Conservation (phyloP, 53 echinoderm and acorn worm genomes). For the Patiria pectinifera region DNA sequence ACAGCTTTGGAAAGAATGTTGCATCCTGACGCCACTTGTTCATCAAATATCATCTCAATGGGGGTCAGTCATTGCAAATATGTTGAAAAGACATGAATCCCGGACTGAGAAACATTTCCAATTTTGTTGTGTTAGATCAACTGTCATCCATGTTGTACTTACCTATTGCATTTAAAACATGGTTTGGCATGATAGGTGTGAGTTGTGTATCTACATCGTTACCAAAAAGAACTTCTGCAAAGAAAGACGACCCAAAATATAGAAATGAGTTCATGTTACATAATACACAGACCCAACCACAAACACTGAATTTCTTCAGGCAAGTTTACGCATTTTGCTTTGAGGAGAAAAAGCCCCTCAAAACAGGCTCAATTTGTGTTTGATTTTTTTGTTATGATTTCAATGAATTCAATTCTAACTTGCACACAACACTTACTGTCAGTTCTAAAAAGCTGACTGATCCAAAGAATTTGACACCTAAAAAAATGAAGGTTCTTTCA, state of each 20-base stretch:
- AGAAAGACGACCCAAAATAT: background rate
- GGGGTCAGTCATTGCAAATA: too few species aligned
- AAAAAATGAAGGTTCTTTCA: too few species aligned
- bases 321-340: too few species aligned
- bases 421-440: background rate
- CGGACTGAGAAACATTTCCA: too few species aligned
- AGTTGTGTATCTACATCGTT: background rate
- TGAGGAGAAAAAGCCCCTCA: too few species aligned
- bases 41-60: too few species aligned
- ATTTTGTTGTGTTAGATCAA: background rate
- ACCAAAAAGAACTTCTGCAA: conserved; percentile 32
- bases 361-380: background rate
- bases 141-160: background rate
- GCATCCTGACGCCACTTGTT: too few species aligned
- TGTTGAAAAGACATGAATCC: too few species aligned
- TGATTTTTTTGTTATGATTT: background rate
- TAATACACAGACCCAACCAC: background rate
- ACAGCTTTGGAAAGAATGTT: too few species aligned
- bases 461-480: too few species aligned
- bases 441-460: too few species aligned
- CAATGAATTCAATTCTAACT: background rate
- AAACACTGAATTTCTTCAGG: too few species aligned
- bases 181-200: conserved; percentile 23
- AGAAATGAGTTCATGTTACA: background rate
- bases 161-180: conserved; percentile 38